These are phyloP conservation scores for Prorops nasuta DNA, from an alignment of 1,140 invertebrate genomes.

Conservation along the genomic window DNA sequence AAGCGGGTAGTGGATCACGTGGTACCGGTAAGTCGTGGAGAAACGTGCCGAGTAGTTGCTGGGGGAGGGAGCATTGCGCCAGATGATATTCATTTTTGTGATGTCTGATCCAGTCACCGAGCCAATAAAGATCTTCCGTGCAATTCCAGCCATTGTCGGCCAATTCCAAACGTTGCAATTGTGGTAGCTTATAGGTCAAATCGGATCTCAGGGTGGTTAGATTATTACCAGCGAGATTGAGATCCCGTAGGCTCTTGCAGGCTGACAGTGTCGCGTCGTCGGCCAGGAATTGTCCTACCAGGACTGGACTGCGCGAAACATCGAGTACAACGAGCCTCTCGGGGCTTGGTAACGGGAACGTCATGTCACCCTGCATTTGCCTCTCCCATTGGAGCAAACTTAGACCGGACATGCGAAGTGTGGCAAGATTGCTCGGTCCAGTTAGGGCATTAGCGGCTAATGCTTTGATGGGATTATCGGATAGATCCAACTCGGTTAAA, in stretches of 20 bases:
- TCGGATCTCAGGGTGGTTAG: slow-evolving; percentile 67
- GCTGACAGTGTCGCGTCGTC: slow-evolving; percentile 70
- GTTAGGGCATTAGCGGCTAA: slow-evolving; percentile 67
- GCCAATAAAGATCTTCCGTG: slow-evolving; percentile 60
- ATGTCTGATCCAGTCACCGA: slow-evolving; percentile 65
- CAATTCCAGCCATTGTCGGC: slow-evolving; percentile 67
- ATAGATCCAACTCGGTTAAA: slow-evolving; percentile 72
- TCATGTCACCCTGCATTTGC: slow-evolving; percentile 59
- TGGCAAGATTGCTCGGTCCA: slow-evolving; percentile 64
- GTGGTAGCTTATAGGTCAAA: slow-evolving; percentile 68
- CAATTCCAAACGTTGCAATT: slow-evolving; percentile 62
- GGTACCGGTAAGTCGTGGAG: slow-evolving; percentile 48
- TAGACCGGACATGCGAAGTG: slow-evolving; percentile 69
- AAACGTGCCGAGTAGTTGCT: slow-evolving; percentile 40
- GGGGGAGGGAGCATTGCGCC: slow-evolving; percentile 47
- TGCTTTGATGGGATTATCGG: slow-evolving; percentile 71
- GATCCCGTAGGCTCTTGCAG: slow-evolving; percentile 65
- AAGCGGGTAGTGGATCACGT: slow-evolving; percentile 17
- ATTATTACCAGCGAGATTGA: slow-evolving; percentile 68
- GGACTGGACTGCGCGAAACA: slow-evolving; percentile 69
- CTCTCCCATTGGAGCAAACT: slow-evolving; percentile 58
- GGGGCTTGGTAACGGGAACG: slow-evolving; percentile 68
- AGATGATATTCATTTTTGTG: slow-evolving; percentile 42
- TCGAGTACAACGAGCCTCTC: slow-evolving; percentile 70
- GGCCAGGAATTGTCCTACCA: slow-evolving; percentile 67